Evolutionary conservation across 2,113 vertebrate genomes (phyloP).

Genomic region (Trematomus loennbergii): DNA sequence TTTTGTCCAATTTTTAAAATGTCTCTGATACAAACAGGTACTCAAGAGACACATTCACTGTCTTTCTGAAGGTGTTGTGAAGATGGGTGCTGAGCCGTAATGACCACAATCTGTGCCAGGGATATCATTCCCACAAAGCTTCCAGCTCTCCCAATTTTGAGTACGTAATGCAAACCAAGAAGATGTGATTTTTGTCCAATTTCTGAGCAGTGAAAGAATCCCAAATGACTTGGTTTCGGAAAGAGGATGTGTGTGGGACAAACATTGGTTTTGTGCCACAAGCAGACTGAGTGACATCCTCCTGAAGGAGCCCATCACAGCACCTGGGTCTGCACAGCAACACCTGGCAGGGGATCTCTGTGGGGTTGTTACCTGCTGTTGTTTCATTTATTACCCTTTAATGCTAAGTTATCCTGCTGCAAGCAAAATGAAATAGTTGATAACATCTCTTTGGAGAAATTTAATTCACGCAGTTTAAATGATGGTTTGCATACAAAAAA

Average conservation of each 20-base stretch:
- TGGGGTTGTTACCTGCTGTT: constrained; percentile 1
- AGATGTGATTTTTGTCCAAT: no score
- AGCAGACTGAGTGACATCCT: neutral
- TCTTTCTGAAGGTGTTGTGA: neutral
- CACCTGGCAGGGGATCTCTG: neutral
- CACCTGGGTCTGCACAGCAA: constrained; percentile 26
- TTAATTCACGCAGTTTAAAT: neutral
- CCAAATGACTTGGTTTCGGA: neutral
- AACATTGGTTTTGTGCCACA: neutral
- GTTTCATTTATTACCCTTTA: neutral
- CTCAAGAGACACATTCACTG: neutral
- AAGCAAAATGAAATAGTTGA: constrained; percentile 1
- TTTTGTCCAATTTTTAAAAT: neutral
- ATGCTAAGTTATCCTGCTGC: neutral
- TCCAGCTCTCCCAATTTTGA: neutral
- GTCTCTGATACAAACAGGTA: neutral
- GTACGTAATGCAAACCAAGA: neutral
- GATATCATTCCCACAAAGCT: neutral
- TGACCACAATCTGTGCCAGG: neutral
- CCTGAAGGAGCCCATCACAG: constrained; percentile 9
- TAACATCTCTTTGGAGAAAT: neutral
- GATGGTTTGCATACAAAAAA: neutral
- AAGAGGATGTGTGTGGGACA: neutral
- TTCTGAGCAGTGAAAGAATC: neutral
- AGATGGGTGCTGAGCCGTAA: neutral